Evolutionary conservation across 2,888 invertebrate species (phyloP), one percentile per base, ranked within the genome.

Genomic region (Pardosa pseudoannulata): DNA sequence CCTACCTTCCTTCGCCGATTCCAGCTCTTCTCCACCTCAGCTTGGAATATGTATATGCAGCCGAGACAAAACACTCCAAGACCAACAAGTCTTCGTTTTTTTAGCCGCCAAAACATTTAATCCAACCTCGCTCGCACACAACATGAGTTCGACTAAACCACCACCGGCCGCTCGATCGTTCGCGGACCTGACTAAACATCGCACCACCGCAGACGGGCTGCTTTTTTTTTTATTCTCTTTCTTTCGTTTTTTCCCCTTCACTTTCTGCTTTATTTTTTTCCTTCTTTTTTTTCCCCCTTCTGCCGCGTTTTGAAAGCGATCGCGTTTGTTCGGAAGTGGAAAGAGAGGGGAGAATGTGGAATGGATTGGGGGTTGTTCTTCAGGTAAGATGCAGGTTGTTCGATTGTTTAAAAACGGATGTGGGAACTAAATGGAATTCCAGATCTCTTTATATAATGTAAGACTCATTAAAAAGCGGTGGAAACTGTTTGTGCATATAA

Each of bases 61-160:
- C 23, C 56, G 1, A 56, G 7, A 23, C 19, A 56, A 3, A 56
- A 11, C 23, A 56, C 3, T 56, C 56, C 56, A 23, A 56, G 23
- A 23, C 56, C 56, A 3, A 56, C 39, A 0, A 71, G 36, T 16
- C 82, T 76, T 32, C 74, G 73, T 67, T 72, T 83, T 64, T 31
- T 76, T 28, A 75, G 29, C 41, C 82, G 82, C 82, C 82, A 82
- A 71, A 83, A 76, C 36, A 73, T 73, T 50, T 28, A 41, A 31
- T 41, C 41, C 71, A 23, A 29, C 36, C 31, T 28, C n/a, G 28
- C 65, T 64, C n/a, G 19, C 16, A n/a, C 31, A 9, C 23, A 27
- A 64, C 41, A 46, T 56, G 6, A 16, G 56, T 56, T 56, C 56
- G 6, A 56, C 56, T 56, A 23, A 46, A 46, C 9, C 46, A 46